A percentile compares a stretch with the other conserved stretches of the same genome.
Conservation (phyloP, 2,888 invertebrate genomes). For the Dryocosmus kuriphilus region DNA sequence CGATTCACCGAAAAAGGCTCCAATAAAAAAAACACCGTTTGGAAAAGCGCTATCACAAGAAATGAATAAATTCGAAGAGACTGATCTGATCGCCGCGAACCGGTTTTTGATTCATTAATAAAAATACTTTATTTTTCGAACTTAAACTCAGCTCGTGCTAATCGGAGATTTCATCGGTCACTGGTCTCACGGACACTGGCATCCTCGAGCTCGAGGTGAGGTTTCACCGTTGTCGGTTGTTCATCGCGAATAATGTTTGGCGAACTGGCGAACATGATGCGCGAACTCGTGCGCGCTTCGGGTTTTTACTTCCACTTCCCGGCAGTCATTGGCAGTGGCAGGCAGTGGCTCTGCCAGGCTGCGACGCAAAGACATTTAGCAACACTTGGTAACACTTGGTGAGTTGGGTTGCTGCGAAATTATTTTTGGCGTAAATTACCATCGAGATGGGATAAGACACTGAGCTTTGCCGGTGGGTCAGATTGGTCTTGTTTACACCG, state of each 20-base stretch:
- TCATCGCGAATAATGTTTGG: conserved; percentile 25
- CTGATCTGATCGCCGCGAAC: background rate
- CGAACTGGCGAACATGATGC: conserved; percentile 23
- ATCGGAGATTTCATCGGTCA: background rate
- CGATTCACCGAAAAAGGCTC: background rate
- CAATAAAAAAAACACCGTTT: background rate
- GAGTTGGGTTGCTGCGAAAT: conserved; percentile 42
- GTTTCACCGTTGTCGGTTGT: background rate
- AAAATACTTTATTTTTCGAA: background rate
- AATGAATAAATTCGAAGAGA: background rate
- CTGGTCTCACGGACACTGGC: background rate
- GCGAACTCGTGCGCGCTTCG: conserved; percentile 9
- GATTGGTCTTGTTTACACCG: no score
- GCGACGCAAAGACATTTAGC: background rate
- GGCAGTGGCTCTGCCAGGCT: no score
- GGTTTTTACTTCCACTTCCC: background rate
- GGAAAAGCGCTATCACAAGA: background rate
- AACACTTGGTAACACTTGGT: background rate
- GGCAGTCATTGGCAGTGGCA: background rate
- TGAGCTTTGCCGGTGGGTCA: background rate
- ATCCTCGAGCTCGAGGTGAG: conserved; percentile 1
- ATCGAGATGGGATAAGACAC: conserved; percentile 44
- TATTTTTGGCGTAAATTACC: conserved; percentile 64
- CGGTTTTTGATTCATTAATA: background rate
- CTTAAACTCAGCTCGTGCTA: background rate